A percentile compares a stretch with the other conserved stretches of the same genome.
These are phyloP conservation scores for Brachystomella parvula DNA, from an alignment of 1,140 invertebrate species.

Conservation along the genomic window DNA sequence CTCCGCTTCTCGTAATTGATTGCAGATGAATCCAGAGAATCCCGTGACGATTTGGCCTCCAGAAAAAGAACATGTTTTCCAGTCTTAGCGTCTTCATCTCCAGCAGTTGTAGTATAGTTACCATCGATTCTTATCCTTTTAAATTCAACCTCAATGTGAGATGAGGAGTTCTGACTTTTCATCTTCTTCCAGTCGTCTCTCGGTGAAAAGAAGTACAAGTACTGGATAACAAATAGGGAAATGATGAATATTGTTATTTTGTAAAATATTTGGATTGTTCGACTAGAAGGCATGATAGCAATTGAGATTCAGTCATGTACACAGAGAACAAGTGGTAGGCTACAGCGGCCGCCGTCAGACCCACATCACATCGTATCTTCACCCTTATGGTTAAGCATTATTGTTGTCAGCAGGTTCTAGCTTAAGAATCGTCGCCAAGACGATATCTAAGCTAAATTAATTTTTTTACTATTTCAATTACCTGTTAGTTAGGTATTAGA, in stretches of 20 bases:
- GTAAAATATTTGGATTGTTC: background rate
- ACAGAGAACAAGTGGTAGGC: no score
- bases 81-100: background rate
- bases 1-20: background rate
- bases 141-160: constrained; percentile 1
- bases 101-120: background rate
- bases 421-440: no score
- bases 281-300: no score
- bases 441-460: no score
- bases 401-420: no score
- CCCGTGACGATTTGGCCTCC: background rate
- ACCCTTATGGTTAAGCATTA: no score
- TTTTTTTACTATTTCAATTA: no score
- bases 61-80: no score
- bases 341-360: no score
- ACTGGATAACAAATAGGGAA: background rate
- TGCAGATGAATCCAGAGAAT: background rate
- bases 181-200: background rate
- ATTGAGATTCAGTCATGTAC: no score
- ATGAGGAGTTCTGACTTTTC: background rate
- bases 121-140: background rate
- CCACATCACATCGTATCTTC: no score
- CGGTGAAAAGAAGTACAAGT: background rate
- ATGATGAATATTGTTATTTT: background rate
- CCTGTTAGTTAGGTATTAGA: no score